A percentile compares a stretch with the other conserved stretches of the same genome.
These are phyloP conservation scores for Augochlorella aurata DNA, from an alignment of 2,888 invertebrate genomes.

Conservation along the genomic window DNA sequence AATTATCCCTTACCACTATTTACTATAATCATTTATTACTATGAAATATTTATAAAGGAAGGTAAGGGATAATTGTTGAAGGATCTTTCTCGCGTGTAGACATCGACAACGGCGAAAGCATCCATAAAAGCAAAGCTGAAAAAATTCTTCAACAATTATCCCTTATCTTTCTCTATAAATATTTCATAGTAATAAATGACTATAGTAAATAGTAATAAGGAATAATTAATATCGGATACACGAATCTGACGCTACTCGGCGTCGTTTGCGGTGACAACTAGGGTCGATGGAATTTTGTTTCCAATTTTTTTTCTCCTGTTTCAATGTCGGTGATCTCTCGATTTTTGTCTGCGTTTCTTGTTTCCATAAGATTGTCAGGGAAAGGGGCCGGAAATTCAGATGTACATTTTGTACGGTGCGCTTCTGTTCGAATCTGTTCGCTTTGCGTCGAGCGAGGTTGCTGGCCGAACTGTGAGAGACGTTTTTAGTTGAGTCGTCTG, in stretches of 20 bases:
- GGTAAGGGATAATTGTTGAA: no score
- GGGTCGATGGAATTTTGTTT: constrained; percentile 12
- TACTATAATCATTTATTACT: constrained; percentile 65
- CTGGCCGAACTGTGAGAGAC: constrained; percentile 49
- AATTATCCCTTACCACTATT: constrained; percentile 61
- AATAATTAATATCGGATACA: constrained; percentile 39
- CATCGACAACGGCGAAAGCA: constrained; percentile 32
- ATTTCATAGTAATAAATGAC: constrained; percentile 63
- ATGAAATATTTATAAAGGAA: constrained; percentile 62
- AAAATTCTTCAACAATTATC: constrained; percentile 15
- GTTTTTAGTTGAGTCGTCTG: constrained; percentile 12
- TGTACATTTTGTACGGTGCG: background rate
- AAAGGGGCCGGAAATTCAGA: background rate
- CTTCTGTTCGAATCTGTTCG: background rate
- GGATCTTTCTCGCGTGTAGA: no score
- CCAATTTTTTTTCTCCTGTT: background rate
- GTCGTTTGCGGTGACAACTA: constrained; percentile 35
- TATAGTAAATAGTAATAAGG: constrained; percentile 67
- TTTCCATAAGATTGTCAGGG: background rate
- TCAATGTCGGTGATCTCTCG: no score
- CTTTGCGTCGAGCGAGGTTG: constrained; percentile 18
- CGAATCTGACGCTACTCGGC: constrained; percentile 52
- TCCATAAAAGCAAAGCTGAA: constrained; percentile 38
- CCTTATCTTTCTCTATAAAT: constrained; percentile 38
- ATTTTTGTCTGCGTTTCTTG: background rate